Evolutionary conservation across 1,140 invertebrate species (phyloP).

Genomic region (Drosophila arawakana): DNA sequence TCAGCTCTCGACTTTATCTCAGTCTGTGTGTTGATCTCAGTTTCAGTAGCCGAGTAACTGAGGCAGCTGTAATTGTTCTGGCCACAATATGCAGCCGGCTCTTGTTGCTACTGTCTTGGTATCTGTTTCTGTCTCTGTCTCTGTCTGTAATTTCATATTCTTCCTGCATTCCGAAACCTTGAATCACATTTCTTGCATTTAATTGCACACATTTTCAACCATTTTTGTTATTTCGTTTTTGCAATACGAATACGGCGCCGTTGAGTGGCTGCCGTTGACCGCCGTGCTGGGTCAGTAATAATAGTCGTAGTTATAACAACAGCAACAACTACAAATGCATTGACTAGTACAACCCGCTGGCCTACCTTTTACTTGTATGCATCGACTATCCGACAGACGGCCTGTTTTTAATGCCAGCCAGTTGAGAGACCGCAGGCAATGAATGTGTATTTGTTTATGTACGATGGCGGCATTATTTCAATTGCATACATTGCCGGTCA

Average conservation of each 20-base stretch:
- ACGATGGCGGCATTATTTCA: slow-evolving; percentile 37
- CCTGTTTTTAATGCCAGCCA: slow-evolving; percentile 73
- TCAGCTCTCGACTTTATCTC: slow-evolving; percentile 36
- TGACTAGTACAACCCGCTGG: slow-evolving; percentile 40
- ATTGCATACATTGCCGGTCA: slow-evolving; percentile 64
- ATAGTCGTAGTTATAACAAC: slow-evolving; percentile 39
- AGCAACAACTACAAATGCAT: slow-evolving; percentile 20
- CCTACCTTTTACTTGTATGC: slow-evolving; percentile 67
- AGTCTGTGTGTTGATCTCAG: slow-evolving; percentile 18
- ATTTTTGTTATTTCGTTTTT: slow-evolving; percentile 48
- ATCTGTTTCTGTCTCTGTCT: slow-evolving; percentile 25
- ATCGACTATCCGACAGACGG: slow-evolving; percentile 53
- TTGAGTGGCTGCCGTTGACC: slow-evolving; percentile 70
- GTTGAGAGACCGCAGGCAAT: slow-evolving; percentile 28
- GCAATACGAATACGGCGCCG: slow-evolving; percentile 49
- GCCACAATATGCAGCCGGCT: slow-evolving; percentile 38
- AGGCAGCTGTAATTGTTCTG: slow-evolving; percentile 75
- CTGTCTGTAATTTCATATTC: slow-evolving; percentile 80
- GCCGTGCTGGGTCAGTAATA: slow-evolving; percentile 75
- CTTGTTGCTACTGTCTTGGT: slow-evolving; percentile 32
- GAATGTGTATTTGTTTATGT: slow-evolving; percentile 53
- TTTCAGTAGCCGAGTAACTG: slow-evolving; percentile 14
- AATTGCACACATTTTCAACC: slow-evolving; percentile 66
- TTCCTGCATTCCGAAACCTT: slow-evolving; percentile 84
- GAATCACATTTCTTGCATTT: slow-evolving; percentile 83